A percentile compares a stretch with the other conserved stretches of the same genome.
Conservation (phyloP, 1,140 invertebrate genomes). For the Drosophila pectinifera region DNA sequence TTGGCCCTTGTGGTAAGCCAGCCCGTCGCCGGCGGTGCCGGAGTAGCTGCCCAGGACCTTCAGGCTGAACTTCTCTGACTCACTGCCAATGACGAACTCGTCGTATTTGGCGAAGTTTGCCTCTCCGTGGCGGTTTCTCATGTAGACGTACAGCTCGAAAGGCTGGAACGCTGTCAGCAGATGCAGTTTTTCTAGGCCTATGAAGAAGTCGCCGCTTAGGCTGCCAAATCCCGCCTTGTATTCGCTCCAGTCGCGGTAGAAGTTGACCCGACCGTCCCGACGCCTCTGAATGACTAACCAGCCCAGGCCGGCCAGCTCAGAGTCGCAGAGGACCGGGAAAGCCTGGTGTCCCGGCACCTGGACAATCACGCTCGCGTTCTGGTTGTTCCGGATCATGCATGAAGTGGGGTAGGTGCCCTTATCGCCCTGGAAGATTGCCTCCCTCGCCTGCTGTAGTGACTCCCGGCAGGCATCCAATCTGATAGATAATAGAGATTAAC, state of each 20-base stretch:
- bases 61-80: conserved; percentile 16
- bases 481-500: background rate
- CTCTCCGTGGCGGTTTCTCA: conserved; percentile 4
- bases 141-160: conserved; percentile 36
- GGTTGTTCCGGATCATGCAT: background rate
- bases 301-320: conserved; percentile 64
- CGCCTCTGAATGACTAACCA: conserved; percentile 88
- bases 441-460: conserved; percentile 7
- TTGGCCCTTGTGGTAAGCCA: conserved; percentile 12
- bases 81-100: conserved; percentile 33
- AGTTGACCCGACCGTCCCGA: conserved; percentile 87
- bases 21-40: conserved; percentile 40
- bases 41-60: conserved; percentile 19
- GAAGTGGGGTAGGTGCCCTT: conserved; percentile 7
- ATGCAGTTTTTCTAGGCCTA: conserved; percentile 87
- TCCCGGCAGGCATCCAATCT: conserved; percentile 16
- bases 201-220: conserved; percentile 87
- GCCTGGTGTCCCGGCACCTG: conserved; percentile 19
- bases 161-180: conserved; percentile 27
- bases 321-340: conserved; percentile 71
- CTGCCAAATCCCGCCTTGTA: conserved; percentile 88
- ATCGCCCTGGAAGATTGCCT: background rate
- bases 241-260: conserved; percentile 87
- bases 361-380: conserved; percentile 5
- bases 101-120: conserved; percentile 38